Percentiles rank a stretch among this genome's conserved stretches.
Evolutionary conservation across 2,888 invertebrate genomes (phyloP).

Genomic region (Agrochola macilenta): DNA sequence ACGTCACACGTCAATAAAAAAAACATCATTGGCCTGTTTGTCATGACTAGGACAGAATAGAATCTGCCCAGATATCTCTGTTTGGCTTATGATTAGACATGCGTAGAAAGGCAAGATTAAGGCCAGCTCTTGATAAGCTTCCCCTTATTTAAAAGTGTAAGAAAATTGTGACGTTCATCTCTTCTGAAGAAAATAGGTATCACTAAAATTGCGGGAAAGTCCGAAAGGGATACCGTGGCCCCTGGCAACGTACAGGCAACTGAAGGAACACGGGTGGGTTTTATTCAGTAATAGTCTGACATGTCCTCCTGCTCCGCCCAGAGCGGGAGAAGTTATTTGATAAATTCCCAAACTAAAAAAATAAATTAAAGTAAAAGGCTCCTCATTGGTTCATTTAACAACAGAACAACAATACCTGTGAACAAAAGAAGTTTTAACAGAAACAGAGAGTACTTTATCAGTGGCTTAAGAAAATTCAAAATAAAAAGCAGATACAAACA

Average conservation of each 20-base stretch:
- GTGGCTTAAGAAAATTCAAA: constrained; percentile 53
- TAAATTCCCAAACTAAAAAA: no score
- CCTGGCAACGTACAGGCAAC: no score
- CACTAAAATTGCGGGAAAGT: neutral
- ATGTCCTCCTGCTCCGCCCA: no score
- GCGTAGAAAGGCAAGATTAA: neutral
- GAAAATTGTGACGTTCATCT: neutral
- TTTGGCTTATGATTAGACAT: neutral
- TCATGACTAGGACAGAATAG: neutral
- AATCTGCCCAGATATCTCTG: neutral
- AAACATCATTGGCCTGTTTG: neutral
- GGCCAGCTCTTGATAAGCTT: neutral
- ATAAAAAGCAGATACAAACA: constrained; percentile 58
- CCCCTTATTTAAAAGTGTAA: neutral
- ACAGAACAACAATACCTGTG: constrained; percentile 43
- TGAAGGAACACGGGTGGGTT: no score
- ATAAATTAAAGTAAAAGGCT: constrained; percentile 16
- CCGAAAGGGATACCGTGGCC: no score
- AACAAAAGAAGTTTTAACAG: constrained; percentile 46
- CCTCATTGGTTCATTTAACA: constrained; percentile 28
- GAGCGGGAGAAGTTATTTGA: no score
- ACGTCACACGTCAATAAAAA: no score
- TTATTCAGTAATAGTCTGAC: no score
- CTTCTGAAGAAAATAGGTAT: neutral
- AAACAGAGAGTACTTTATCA: constrained; percentile 57